phyloP scores from a whole-genome alignment of 2,888 invertebrate genomes.

The Heliconius hortense region DNA sequence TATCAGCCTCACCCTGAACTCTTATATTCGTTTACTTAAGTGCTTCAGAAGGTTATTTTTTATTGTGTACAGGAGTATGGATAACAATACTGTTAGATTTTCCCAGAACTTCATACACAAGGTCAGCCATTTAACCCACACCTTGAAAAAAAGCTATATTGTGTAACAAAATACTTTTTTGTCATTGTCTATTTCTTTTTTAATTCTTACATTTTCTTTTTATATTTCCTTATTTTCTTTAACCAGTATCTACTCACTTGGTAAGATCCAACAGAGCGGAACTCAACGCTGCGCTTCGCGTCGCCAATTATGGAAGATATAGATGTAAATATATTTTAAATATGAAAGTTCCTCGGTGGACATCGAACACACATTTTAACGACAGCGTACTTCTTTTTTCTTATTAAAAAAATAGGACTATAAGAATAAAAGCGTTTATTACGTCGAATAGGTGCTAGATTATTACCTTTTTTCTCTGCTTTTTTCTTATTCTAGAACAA shows the following conservation, averaged over 20 bases:
- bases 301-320: neutral
- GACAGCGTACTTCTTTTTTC: too few species aligned
- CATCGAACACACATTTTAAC: neutral
- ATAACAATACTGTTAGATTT: slow-evolving; percentile 44
- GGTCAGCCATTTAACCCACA: slow-evolving; percentile 32
- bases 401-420: neutral
- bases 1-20: slow-evolving; percentile 51
- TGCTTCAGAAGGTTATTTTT: slow-evolving; percentile 47
- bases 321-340: neutral
- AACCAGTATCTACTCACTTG: neutral
- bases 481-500: slow-evolving; percentile 5
- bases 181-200: neutral
- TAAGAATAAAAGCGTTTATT: neutral
- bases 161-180: neutral
- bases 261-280: neutral
- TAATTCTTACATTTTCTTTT: neutral
- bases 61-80: slow-evolving; percentile 47
- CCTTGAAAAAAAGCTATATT: slow-evolving; percentile 32
- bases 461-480: neutral
- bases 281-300: neutral
- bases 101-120: slow-evolving; percentile 32
- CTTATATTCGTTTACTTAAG: slow-evolving; percentile 54
- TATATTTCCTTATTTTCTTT: neutral
- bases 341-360: too few species aligned
- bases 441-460: neutral